Conservation (phyloP, 2,888 invertebrate species). For the Apodemia mormo region DNA sequence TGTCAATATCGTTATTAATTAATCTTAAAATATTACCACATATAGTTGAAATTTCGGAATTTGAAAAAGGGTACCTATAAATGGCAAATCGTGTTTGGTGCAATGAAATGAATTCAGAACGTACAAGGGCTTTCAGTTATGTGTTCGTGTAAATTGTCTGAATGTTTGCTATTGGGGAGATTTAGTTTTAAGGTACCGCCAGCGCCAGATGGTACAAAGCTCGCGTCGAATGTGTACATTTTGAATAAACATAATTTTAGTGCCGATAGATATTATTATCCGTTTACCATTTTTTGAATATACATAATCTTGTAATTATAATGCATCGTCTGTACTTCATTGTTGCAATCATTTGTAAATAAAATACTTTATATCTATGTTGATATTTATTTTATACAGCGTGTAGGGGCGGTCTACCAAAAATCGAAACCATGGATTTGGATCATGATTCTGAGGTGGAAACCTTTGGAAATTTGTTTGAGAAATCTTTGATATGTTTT, state of each 20-base stretch:
- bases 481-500: no score
- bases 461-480: no score
- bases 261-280: constrained; percentile 77
- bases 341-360: constrained; percentile 84
- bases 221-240: constrained; percentile 68
- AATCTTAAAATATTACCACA: constrained; percentile 8
- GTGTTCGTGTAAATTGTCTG: constrained; percentile 28
- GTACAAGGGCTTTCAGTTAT: constrained; percentile 30
- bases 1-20: constrained; percentile 1
- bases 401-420: no score
- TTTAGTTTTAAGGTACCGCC: constrained; percentile 36
- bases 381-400: background rate
- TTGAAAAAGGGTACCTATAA: background rate
- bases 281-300: constrained; percentile 78
- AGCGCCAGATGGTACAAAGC: constrained; percentile 47
- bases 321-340: constrained; percentile 80
- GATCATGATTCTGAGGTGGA: no score
- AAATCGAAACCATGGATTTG: no score
- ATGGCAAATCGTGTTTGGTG: background rate
- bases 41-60: constrained; percentile 1
- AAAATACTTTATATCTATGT: constrained; percentile 57
- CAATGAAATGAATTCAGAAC: background rate
- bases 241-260: constrained; percentile 74
- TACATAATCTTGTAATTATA: constrained; percentile 78
- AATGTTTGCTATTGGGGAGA: constrained; percentile 25